phyloP scores from a whole-genome alignment of 2,797 vertebrate species.

The Lepus oiostolus region DNA sequence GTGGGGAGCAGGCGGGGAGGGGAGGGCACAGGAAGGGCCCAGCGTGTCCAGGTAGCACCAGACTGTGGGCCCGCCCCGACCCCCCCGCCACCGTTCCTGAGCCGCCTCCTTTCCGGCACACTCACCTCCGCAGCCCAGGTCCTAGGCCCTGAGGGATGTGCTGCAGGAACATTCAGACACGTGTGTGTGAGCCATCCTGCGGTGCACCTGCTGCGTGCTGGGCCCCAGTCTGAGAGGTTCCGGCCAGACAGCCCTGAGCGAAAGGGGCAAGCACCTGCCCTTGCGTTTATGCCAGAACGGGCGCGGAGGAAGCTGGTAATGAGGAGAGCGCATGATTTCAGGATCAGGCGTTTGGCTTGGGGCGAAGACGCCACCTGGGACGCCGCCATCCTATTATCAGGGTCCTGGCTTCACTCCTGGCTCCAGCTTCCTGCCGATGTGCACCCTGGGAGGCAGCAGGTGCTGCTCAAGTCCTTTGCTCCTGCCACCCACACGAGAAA shows the following conservation, averaged over 20 bases:
- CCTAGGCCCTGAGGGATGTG: background rate
- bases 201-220: background rate
- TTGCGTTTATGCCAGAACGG: background rate
- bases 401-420: too few species aligned
- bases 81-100: background rate
- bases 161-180: background rate
- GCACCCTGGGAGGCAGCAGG: too few species aligned
- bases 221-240: background rate
- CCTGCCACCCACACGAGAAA: too few species aligned
- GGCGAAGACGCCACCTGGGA: too few species aligned
- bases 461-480: too few species aligned
- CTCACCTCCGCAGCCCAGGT: background rate
- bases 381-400: too few species aligned
- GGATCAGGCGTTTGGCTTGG: background rate
- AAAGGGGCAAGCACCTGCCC: background rate
- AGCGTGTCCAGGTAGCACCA: background rate
- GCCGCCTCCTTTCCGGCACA: background rate
- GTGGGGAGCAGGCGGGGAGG: background rate
- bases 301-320: background rate
- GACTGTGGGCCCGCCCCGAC: background rate
- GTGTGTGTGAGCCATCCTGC: background rate
- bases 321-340: background rate
- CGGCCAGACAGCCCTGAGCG: background rate
- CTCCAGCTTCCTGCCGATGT: too few species aligned
- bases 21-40: background rate